Conservation (phyloP, 2,797 vertebrate genomes). For the Spheniscus humboldti region DNA sequence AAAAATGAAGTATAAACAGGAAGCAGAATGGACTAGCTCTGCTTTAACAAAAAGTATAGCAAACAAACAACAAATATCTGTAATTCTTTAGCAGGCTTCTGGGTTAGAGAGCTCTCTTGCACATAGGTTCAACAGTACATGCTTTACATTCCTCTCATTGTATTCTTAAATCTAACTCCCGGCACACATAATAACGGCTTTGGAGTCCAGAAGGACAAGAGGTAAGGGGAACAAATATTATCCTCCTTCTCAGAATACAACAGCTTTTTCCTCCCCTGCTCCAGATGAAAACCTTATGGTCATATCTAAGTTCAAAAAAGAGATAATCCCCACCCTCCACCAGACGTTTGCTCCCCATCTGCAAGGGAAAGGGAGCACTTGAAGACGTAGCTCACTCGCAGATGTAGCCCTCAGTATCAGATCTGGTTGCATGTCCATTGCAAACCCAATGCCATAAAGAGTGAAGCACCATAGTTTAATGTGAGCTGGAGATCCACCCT, state of each 20-base stretch:
- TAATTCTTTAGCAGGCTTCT: background rate
- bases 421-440: too few relatives aligned
- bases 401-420: background rate
- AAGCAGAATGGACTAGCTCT: background rate
- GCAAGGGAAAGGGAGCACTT: background rate
- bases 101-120: background rate
- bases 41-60: background rate
- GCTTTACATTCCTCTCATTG: background rate
- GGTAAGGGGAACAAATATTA: background rate
- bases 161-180: background rate
- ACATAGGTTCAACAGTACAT: background rate
- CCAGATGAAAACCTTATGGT: background rate
- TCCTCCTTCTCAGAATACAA: background rate
- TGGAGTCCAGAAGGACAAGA: background rate
- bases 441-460: background rate
- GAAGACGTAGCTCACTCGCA: rapidly evolving
- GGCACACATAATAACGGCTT: background rate
- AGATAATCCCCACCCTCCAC: background rate
- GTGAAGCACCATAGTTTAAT: background rate
- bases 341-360: background rate
- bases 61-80: background rate
- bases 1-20: background rate
- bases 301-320: background rate
- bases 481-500: background rate
- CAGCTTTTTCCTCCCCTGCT: background rate